Evolutionary conservation across 2,797 vertebrate genomes (phyloP), one percentile per base, ranked within the genome.

Genomic region (Falco biarmicus): DNA sequence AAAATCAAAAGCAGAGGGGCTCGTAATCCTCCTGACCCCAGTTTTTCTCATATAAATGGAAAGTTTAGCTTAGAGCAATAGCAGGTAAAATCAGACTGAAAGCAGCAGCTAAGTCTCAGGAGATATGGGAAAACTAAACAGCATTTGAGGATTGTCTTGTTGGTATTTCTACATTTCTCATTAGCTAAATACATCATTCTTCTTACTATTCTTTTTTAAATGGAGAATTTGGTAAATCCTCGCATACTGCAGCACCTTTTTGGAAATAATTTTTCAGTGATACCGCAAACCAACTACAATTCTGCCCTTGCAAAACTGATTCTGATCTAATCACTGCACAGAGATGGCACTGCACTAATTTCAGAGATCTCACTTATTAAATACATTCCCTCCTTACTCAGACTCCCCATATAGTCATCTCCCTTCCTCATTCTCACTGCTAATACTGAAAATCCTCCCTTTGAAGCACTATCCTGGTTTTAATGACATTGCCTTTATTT

Each of bases 51-150:
- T 98, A 98, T 97, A 98, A 98, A 98, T 97, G 97, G 97, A 97
- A 98, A 98, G 97, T 97, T 98, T 98, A 98, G 97, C 97, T 98
- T 96, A 96, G 93, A 98, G 98, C 97, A 97, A 98, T 88, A 97
- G 87, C 90, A 96, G 92, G 94, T 98, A 97, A 98, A 98, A 98
- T 98, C 97, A 97, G 92, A 97, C 91, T 82, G 89, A 97, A 98
- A 96, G 94, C 96, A 97, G 94, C 87, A 96, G 94, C 95, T 97
- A 97, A 96, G 97, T 97, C 95, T 92, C 90, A 87, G 85, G 89
- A 95, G 94, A 97, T 76, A 94, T 1, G 15, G 84, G 96, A 96
- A 96, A 97, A 74, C 89, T 94, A 97, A 98, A 96, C 91, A 96
- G 21, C 41, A 73, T 91, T 91, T 87, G 71, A 95, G 61, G 79